Conservation (phyloP, 2,113 vertebrate genomes). For the Takifugu bimaculatus region DNA sequence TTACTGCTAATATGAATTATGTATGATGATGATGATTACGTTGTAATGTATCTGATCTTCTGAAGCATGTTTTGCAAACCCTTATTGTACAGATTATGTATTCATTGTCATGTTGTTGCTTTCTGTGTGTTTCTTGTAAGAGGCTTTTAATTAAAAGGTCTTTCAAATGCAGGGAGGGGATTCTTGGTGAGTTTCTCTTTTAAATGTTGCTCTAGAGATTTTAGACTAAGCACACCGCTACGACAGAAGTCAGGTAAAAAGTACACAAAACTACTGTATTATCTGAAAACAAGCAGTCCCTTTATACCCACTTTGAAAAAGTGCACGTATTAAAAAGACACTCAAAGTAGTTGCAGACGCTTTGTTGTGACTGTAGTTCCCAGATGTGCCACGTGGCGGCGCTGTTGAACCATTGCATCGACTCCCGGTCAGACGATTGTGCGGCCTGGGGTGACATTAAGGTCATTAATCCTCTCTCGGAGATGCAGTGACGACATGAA, state of each 20-base stretch:
- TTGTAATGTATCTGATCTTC: slow-evolving; percentile 74
- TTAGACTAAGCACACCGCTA: no score
- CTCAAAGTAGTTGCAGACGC: background rate
- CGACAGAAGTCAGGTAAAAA: no score
- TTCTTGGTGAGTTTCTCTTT: no score
- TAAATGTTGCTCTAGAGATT: no score
- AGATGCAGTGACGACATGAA: slow-evolving; percentile 33
- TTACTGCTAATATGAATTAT: slow-evolving; percentile 62
- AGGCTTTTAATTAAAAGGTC: slow-evolving; percentile 76
- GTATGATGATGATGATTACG: slow-evolving; percentile 57
- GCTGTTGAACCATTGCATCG: slow-evolving; percentile 20
- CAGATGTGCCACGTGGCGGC: slow-evolving; percentile 13
- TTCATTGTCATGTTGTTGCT: slow-evolving; percentile 70
- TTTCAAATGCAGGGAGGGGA: no score
- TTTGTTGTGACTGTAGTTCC: background rate
- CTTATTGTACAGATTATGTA: slow-evolving; percentile 75
- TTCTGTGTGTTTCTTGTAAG: slow-evolving; percentile 72
- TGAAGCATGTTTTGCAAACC: slow-evolving; percentile 75
- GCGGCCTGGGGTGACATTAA: slow-evolving; percentile 13
- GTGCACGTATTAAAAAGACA: background rate
- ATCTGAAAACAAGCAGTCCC: no score
- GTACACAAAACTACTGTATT: no score
- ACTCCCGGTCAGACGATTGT: background rate
- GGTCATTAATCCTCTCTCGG: slow-evolving; percentile 8
- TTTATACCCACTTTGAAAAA: no score